Base-by-base conservation (phyloP, 2,888 invertebrate genomes). In the Axea sp. region DNA sequence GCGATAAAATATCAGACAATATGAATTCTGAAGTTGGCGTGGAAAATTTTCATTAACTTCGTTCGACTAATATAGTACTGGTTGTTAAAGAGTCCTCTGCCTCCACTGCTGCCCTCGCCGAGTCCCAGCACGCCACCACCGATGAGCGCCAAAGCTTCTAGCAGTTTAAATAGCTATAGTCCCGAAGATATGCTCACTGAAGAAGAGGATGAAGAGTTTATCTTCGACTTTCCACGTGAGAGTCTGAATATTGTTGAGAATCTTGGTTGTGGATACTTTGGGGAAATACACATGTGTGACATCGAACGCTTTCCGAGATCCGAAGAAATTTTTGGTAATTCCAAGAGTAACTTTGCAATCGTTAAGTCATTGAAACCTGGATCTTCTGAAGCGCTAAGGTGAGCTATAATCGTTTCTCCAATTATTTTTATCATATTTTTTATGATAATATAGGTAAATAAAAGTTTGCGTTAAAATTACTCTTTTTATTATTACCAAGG, bases 251-350 rank as follows among this genome's bases (percentile, higher is more conserved):
- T 94, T 86, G 90, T 94, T 77, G 94, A 94, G 88, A 94, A 93
- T 84, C 89, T 95, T 60, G 94, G 94, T 57, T 91, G 92, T 79
- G 94, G 94, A 74, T 91, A 92, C 82, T 94, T 93, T 86, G 94
- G 94, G 78, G 94, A 94, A 89, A 89, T 92, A 82, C 92, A 92
- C 87, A 86, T 92, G 82, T 92, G 92, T 86, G 92, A 92, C 86
- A 89, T 91, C 82, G 89, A 89, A 77, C 87, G 86, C 67, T 86
- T 86, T 69, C 84, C 87, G 0, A 84, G 84, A 14, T 84, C 83
- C 72, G 87, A 86, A 41, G 85, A 87, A 74, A 76, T 84, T 65
- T 84, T 86, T 68, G 82, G 85, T 57, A 82, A 82, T 64, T 82
- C 83, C 12, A 74, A 71, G 71, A 84, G 81, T 73, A 82, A 91